Evolutionary conservation across 2,888 invertebrate genomes (phyloP).

Genomic region (Stenichneumon culpator): DNA sequence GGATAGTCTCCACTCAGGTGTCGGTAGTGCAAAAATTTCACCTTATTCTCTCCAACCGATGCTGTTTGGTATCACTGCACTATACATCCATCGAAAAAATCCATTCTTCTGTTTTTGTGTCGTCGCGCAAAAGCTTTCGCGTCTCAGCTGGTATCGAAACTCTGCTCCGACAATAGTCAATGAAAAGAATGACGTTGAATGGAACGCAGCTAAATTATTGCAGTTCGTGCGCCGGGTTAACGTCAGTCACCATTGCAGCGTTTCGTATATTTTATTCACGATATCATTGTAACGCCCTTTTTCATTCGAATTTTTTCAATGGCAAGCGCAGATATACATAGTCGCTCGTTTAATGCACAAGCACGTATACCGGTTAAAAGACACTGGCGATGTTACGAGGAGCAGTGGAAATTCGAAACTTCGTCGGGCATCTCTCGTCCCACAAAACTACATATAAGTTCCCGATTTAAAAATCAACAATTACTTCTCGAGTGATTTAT

Average conservation of each 20-base stretch:
- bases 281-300: constrained; percentile 40
- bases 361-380: constrained; percentile 58
- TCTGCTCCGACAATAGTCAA: background rate
- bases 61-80: background rate
- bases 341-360: constrained; percentile 65
- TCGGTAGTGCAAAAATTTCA: background rate
- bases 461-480: constrained; percentile 19
- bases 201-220: background rate
- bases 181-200: background rate
- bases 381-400: constrained; percentile 30
- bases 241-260: constrained; percentile 12
- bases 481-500: background rate
- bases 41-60: background rate
- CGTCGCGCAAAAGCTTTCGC: background rate
- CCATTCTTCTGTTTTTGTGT: background rate
- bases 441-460: constrained; percentile 4
- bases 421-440: background rate
- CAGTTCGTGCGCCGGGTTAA: background rate
- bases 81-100: background rate
- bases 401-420: constrained; percentile 25
- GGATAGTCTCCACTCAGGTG: background rate
- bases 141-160: background rate
- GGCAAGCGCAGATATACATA: constrained; percentile 40
- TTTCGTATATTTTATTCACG: constrained; percentile 38
- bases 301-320: constrained; percentile 52